phyloP scores from a whole-genome alignment of 1,140 invertebrate species.

The Thaumatotibia leucotreta region DNA sequence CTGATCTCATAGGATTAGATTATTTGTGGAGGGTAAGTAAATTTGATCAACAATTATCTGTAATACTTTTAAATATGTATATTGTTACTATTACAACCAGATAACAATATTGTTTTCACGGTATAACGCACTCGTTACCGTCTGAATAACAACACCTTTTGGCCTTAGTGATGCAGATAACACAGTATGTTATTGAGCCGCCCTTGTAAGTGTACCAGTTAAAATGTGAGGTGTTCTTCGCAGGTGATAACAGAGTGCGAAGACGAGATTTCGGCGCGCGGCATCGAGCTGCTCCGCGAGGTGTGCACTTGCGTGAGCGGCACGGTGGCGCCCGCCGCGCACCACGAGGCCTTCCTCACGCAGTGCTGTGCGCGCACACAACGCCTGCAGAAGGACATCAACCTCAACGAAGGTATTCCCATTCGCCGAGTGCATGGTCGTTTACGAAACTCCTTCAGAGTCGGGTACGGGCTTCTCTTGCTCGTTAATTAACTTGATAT shows the following conservation, averaged over 20 bases:
- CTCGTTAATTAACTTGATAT: no score
- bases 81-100: no score
- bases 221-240: not conserved
- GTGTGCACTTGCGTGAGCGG: slow-evolving; percentile 96
- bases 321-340: slow-evolving; percentile 87
- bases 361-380: slow-evolving; percentile 93
- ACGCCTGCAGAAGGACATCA: slow-evolving; percentile 78
- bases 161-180: no score
- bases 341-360: slow-evolving; percentile 94
- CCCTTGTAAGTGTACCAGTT: not conserved
- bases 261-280: slow-evolving; percentile 94
- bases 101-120: no score
- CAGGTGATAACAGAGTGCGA: slow-evolving; percentile 91
- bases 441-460: no score
- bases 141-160: no score
- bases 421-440: no score
- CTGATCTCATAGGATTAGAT: slow-evolving; percentile 96
- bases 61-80: no score
- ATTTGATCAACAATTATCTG: no score
- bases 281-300: slow-evolving; percentile 94
- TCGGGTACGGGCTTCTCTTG: no score
- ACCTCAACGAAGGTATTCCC: slow-evolving; percentile 29
- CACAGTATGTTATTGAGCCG: no score
- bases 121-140: no score
- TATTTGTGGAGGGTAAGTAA: slow-evolving; percentile 94